Evolutionary conservation across 2,888 invertebrate species (phyloP), one percentile per base, ranked within the genome.

Genomic region (Mylabris sibirica): DNA sequence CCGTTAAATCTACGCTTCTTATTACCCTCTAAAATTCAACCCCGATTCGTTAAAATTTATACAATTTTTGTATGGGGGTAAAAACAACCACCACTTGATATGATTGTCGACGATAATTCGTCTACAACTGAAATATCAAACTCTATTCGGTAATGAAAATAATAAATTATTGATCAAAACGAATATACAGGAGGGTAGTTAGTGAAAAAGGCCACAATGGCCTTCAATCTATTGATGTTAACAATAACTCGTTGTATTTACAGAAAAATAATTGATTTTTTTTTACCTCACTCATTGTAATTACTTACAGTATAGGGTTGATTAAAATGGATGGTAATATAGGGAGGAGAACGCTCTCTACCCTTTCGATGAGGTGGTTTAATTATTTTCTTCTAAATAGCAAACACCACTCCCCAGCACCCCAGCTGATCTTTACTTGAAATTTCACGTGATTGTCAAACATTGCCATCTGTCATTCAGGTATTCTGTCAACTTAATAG

Each of bases 401-500:
- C 26, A 38, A 17, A 68, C 71, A 84, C 84, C 84, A 84, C 83
- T 84, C 84, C 84, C 84, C 83, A 81, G 77, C 75, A 79, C 20
- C 82, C 83, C 84, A 84, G 85, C 84, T 84, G 85, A 85, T 85
- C 84, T 81, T 83, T 82, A 83, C 71, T 79, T 75, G 73, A 76
- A 77, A 6, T 81, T 83, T 83, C 84, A 84, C 84, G 84, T 84
- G 84, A 84, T 81, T 80, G 75, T 72, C 69, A 67, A 49, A 69
- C 78, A 75, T 73, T 79, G 81, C 76, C 77, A 78, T 68, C 68
- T 68, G 68, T 65, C 64, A 65, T 53, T n/a, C n/a, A 41, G 30
- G 8, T 41, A 53, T 17, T 20, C 49, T 49, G 49, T 49, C 49
- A 49, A 49, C 49, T 20, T 0, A 2, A 11, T 8, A 9, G 9